These are phyloP conservation scores for Ochotona princeps DNA, from an alignment of 2,113 vertebrate species.

Conservation along the genomic window DNA sequence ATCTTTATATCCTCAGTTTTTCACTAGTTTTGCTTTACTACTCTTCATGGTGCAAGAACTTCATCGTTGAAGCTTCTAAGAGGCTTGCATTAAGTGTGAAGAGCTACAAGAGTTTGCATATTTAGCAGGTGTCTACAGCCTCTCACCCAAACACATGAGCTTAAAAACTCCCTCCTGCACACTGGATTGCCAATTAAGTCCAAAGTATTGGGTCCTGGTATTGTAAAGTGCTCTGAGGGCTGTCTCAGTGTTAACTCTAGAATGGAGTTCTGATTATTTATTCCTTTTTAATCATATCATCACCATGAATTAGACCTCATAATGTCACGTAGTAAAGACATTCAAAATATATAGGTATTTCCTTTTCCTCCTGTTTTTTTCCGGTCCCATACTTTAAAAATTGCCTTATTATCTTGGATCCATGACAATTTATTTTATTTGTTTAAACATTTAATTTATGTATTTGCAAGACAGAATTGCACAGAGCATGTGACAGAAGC, in stretches of 20 bases:
- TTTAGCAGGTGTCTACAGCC: not conserved
- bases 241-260: not conserved
- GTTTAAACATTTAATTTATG: no score
- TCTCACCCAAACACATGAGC: not conserved
- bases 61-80: not conserved
- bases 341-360: no score
- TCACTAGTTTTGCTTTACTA: not conserved
- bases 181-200: not conserved
- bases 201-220: not conserved
- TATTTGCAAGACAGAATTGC: no score
- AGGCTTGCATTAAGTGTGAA: not conserved
- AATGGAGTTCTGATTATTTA: not conserved
- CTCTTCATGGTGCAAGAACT: not conserved
- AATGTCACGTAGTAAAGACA: not conserved
- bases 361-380: not conserved
- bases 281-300: not conserved
- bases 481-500: no score
- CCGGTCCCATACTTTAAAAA: not conserved
- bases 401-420: not conserved
- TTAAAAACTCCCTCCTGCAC: not conserved
- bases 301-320: not conserved
- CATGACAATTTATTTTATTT: no score
- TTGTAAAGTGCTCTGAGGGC: not conserved
- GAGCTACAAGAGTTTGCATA: accelerated
- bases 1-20: not conserved